These are phyloP conservation scores for Percina caprodes DNA, from an alignment of 2,113 vertebrate genomes.

Conservation along the genomic window DNA sequence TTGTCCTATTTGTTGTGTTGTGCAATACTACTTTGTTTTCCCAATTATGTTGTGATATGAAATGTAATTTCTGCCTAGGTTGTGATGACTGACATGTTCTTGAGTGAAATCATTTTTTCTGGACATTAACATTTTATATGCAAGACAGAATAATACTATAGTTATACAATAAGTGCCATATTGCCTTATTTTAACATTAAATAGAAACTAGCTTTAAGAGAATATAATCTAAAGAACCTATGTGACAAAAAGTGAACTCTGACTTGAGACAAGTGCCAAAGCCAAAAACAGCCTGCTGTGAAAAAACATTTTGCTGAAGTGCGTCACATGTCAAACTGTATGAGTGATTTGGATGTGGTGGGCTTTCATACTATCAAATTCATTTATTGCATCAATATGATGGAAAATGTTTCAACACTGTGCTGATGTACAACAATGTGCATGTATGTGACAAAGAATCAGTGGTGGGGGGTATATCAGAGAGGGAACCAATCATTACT, in stretches of 20 bases:
- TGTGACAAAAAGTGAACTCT: constrained; percentile 12
- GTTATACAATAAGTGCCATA: too few relatives aligned
- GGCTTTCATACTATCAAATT: constrained; percentile 39
- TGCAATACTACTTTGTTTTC: neutral
- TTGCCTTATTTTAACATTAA: neutral
- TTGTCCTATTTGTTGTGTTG: neutral
- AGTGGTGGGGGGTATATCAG: constrained; percentile 58
- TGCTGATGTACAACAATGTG: constrained; percentile 53
- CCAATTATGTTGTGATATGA: neutral
- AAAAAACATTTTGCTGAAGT: constrained; percentile 12
- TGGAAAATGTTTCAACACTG: constrained; percentile 40
- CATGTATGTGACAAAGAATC: constrained; percentile 44
- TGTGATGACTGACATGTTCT: neutral
- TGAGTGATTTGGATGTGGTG: constrained; percentile 19
- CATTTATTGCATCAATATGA: constrained; percentile 46
- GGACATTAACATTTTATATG: neutral
- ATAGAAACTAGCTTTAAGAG: neutral
- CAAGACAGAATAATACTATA: neutral
- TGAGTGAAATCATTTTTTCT: neutral
- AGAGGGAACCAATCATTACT: constrained; percentile 79
- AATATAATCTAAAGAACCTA: neutral
- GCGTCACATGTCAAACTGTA: constrained; percentile 36
- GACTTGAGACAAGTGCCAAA: constrained; percentile 2
- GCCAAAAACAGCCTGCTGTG: constrained; percentile 25
- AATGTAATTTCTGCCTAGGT: neutral